Evolutionary conservation across 2,888 invertebrate genomes (phyloP).

Genomic region (Gonocerus acuteangulatus): DNA sequence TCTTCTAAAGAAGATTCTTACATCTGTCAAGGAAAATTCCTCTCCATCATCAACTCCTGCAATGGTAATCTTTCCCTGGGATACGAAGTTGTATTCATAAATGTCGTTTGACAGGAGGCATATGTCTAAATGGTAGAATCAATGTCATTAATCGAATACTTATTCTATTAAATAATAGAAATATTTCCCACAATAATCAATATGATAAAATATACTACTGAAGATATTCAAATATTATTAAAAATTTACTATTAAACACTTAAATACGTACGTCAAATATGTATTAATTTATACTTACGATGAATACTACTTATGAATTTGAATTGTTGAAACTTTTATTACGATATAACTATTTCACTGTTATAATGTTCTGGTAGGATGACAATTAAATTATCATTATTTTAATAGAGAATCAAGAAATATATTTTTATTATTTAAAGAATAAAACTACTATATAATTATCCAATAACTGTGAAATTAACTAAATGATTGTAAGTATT

Average conservation of each 20-base stretch:
- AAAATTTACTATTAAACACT: not conserved
- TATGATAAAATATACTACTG: not conserved
- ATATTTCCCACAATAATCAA: not conserved
- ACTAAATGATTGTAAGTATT: too few species aligned
- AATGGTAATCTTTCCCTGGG: conserved; percentile 89
- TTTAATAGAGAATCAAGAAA: too few species aligned
- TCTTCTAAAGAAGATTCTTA: conserved; percentile 51
- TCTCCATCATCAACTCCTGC: conserved; percentile 86
- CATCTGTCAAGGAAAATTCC: conserved; percentile 73
- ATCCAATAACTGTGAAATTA: too few species aligned
- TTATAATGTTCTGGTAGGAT: too few species aligned
- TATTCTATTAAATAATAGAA: not conserved
- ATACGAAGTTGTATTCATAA: conserved; percentile 64
- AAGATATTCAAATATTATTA: not conserved
- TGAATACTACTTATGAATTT: too few species aligned
- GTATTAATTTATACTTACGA: too few species aligned
- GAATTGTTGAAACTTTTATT: too few species aligned
- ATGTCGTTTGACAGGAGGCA: conserved; percentile 65
- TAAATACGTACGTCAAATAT: too few species aligned
- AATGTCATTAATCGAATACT: not conserved
- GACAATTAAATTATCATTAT: too few species aligned
- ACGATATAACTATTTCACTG: too few species aligned
- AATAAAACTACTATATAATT: too few species aligned
- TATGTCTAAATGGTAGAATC: conserved; percentile 35
- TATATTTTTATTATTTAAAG: too few species aligned